Percentiles rank a stretch among this genome's conserved stretches.
These are phyloP conservation scores for Athalia rosae DNA, from an alignment of 2,888 invertebrate species.

Conservation along the genomic window DNA sequence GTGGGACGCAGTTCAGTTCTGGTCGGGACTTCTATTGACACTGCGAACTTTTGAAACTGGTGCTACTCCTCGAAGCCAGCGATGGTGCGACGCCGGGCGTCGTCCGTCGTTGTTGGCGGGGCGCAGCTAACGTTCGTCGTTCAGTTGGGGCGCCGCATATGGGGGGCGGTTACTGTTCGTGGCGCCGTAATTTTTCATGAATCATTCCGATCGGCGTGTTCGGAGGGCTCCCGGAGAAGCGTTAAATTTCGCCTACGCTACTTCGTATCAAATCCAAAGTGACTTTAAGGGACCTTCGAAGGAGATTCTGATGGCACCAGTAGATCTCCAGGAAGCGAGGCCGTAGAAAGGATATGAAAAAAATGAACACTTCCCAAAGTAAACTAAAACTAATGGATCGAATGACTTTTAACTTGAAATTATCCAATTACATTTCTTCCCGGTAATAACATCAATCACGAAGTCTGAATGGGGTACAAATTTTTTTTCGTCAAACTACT, in stretches of 20 bases:
- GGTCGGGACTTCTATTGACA: constrained; percentile 41
- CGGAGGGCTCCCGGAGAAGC: constrained; percentile 15
- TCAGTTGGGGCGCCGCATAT: constrained; percentile 29
- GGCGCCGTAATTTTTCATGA: constrained; percentile 45
- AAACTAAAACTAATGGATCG: constrained; percentile 14
- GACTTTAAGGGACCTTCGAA: background rate
- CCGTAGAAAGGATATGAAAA: background rate
- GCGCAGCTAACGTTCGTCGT: constrained; percentile 13
- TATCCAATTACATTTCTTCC: background rate
- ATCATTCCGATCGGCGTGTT: constrained; percentile 40
- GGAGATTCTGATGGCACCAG: background rate
- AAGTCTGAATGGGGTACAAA: background rate
- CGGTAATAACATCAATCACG: too few species aligned
- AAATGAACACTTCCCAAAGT: constrained; percentile 11
- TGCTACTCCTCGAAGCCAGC: constrained; percentile 1
- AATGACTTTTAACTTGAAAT: constrained; percentile 1
- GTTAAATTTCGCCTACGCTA: constrained; percentile 4
- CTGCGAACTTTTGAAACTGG: constrained; percentile 42
- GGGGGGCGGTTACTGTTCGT: constrained; percentile 40
- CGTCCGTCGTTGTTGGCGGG: constrained; percentile 32
- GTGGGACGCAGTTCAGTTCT: constrained; percentile 31
- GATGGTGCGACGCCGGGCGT: constrained; percentile 24
- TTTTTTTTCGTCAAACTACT: background rate
- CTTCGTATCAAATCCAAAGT: background rate
- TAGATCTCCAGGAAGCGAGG: background rate